phyloP scores from a whole-genome alignment of 2,797 vertebrate genomes.

The Fratercula arctica region DNA sequence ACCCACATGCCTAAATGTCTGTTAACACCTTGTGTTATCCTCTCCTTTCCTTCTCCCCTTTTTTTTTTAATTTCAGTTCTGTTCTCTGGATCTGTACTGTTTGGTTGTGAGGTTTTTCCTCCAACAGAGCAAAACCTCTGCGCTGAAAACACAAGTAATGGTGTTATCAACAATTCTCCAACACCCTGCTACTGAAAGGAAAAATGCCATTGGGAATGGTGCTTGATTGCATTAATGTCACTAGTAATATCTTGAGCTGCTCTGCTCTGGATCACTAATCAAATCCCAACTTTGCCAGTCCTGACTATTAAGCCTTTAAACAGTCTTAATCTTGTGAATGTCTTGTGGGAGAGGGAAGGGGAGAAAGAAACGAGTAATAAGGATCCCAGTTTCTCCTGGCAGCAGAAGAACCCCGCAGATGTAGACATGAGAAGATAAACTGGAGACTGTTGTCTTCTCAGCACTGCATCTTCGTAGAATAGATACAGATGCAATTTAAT shows the following conservation, averaged over 20 bases:
- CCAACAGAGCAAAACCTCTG: background rate
- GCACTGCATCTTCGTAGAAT: background rate
- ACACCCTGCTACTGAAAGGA: background rate
- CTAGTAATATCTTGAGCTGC: conserved; percentile 9
- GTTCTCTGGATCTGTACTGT: background rate
- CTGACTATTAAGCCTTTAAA: conserved; percentile 35
- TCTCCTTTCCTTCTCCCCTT: background rate
- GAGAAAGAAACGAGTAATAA: background rate
- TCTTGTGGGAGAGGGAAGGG: background rate
- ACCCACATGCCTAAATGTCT: background rate
- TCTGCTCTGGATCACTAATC: conserved; percentile 44
- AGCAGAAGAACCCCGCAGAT: background rate
- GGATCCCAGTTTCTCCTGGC: background rate
- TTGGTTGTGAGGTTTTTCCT: background rate
- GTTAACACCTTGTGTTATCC: background rate
- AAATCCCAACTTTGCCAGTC: conserved; percentile 41
- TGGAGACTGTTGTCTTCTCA: background rate
- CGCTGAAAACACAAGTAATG: background rate
- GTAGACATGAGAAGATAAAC: background rate
- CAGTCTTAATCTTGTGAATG: conserved; percentile 26
- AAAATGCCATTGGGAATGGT: background rate
- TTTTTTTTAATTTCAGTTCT: background rate
- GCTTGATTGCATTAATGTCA: conserved; percentile 52
- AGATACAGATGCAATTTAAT: background rate
- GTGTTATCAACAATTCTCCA: background rate